A percentile compares a stretch with the other conserved stretches of the same genome.
phyloP scores from a whole-genome alignment of 2,797 vertebrate species.

The Dromococcyx pavoninus region DNA sequence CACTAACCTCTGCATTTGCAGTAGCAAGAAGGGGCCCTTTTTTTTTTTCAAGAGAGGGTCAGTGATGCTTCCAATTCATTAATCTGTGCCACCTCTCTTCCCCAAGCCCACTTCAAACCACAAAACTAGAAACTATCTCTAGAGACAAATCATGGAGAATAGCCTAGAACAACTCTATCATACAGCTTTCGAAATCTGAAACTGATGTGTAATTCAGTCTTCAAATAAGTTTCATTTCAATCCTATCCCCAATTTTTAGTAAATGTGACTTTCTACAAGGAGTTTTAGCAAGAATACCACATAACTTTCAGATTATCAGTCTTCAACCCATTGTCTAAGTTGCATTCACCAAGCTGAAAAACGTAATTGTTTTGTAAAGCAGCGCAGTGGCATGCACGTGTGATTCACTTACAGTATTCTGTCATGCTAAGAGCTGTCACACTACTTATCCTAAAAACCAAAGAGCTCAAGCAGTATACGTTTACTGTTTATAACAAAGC shows the following conservation, averaged over 20 bases:
- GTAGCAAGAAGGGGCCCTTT: not conserved
- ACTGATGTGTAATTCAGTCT: not conserved
- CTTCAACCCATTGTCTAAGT: not conserved
- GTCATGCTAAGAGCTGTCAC: not conserved
- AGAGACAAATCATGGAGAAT: not conserved
- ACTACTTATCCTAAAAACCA: not conserved
- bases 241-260: not conserved
- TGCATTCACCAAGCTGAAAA: not conserved
- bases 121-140: not conserved
- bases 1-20: not conserved
- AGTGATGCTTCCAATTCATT: not conserved
- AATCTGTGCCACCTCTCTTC: not conserved
- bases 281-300: not conserved
- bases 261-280: not conserved
- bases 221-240: not conserved
- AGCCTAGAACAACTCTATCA: not conserved
- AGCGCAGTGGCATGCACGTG: fast-evolving
- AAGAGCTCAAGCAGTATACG: not conserved
- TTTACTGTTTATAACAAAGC: not conserved
- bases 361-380: not conserved
- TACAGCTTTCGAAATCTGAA: not conserved
- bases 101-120: not conserved
- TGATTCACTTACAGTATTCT: not conserved
- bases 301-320: not conserved
- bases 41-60: not conserved